Base-by-base conservation (phyloP, 1,140 invertebrate genomes). In the Teleogryllus occipitalis region DNA sequence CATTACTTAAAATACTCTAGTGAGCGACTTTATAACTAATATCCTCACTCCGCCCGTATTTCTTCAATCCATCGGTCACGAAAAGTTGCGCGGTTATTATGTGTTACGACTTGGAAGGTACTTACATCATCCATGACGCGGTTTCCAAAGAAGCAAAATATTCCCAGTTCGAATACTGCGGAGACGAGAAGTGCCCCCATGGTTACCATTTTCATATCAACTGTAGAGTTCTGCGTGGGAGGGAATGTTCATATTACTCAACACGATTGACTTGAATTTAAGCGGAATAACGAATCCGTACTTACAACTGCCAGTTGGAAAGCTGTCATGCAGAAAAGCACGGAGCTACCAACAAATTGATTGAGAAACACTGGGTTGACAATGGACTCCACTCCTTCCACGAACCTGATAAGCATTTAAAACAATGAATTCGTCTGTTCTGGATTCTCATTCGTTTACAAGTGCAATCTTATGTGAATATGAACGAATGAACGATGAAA, bases 131-230 rank as follows among this genome's bases (percentile, higher is more conserved):
- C 75, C 39, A 47, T 76, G 22, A 76, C 27, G 1, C 75, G 22
- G 75, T 76, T 47, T 21, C 27, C 75, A 18, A 47, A 76, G 18
- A 39, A 76, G 75, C 39, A 76, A 27, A 46, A 47, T n/a, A 76
- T 39, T 3, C 75, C 75, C 39, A 76, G 75, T 47, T 76, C 75
- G 7, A 76, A n/a, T 18, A 76, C 22, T 6, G 47, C 75, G 8
- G 47, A 76, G n/a, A 47, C 75, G 39, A 78, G 77, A 3, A 65
- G 54, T 65, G 54, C 54, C 10, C 10, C 54, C 54, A 65, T 65
- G 10, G 54, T 65, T 65, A 65, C 7, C 54, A 65, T 65, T 18
- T 65, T 65, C 10, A 65, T 65, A 18, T 65, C 54, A 65, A 65
- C 18, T 65, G 54, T 65, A 65, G 54, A 65, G 18, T 65, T 65